Conservation (phyloP, 53 echinoderm and acorn worm genomes). For the Astropecten irregularis region DNA sequence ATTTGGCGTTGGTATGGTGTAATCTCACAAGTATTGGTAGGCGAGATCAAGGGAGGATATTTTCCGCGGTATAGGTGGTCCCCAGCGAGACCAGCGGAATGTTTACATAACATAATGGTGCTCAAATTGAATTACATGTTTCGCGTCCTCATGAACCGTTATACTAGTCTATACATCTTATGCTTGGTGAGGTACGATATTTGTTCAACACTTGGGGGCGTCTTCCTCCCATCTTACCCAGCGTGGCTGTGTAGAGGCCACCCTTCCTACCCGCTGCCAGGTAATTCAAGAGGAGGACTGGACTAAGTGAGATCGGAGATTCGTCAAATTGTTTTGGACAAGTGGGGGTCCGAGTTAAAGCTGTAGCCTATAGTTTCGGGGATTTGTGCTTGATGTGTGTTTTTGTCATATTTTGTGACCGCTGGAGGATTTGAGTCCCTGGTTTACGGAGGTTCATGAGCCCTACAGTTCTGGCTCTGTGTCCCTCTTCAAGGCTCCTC, state of each 20-base stretch:
- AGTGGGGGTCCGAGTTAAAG: too few relatives aligned
- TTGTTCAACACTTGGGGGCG: neutral
- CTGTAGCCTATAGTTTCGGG: too few relatives aligned
- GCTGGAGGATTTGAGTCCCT: too few relatives aligned
- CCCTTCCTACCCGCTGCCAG: neutral
- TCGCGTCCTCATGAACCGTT: neutral
- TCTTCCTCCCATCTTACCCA: neutral
- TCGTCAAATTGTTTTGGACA: too few relatives aligned
- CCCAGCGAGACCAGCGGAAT: too few relatives aligned
- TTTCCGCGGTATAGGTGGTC: neutral
- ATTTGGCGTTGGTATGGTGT: conserved; percentile 15
- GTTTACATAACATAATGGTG: conserved; percentile 37
- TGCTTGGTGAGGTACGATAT: conserved; percentile 27
- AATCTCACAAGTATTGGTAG: neutral
- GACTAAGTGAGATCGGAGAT: neutral
- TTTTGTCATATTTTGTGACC: too few relatives aligned
- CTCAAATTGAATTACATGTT: conserved; percentile 28
- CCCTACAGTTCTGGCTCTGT: too few relatives aligned
- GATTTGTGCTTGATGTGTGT: too few relatives aligned
- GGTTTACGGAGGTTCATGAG: too few relatives aligned
- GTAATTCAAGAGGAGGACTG: neutral
- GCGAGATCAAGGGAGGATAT: neutral
- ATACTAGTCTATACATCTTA: neutral
- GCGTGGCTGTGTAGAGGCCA: neutral
- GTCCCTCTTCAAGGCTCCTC: too few relatives aligned